phyloP scores from a whole-genome alignment of 1,140 invertebrate species.

The Schlechtendalia chinensis region DNA sequence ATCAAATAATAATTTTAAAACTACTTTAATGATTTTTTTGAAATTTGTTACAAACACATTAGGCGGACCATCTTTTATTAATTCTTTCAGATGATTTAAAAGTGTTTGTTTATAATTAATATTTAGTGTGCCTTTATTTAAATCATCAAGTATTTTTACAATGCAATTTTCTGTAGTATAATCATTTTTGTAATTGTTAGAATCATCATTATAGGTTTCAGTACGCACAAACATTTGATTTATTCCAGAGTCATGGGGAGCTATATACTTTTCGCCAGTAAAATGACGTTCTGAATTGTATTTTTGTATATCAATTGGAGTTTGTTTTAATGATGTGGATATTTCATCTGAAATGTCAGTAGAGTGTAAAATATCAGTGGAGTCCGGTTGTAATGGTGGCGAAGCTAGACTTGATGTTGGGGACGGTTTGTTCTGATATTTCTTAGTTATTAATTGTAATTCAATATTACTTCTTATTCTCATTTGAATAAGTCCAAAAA shows the following conservation, averaged over 20 bases:
- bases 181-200: neutral
- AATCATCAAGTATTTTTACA: neutral
- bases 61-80: neutral
- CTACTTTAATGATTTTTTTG: neutral
- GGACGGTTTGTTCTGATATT: conserved; percentile 32
- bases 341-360: conserved; percentile 77
- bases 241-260: conserved; percentile 84
- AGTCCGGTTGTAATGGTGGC: conserved; percentile 58
- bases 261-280: conserved; percentile 63
- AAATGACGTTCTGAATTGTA: conserved; percentile 61
- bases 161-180: neutral
- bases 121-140: neutral
- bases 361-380: conserved; percentile 63
- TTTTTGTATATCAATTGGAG: conserved; percentile 60
- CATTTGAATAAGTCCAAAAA: conserved; percentile 73
- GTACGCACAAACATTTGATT: conserved; percentile 68
- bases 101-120: neutral
- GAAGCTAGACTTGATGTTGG: conserved; percentile 51
- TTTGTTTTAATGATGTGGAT: conserved; percentile 79
- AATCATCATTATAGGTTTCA: conserved; percentile 7
- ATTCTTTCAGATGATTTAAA: neutral
- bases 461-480: conserved; percentile 41
- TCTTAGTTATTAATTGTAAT: neutral
- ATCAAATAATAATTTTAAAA: conserved; percentile 20
- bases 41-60: neutral